Percentiles rank a stretch among this genome's conserved stretches.
phyloP scores from a whole-genome alignment of 2,113 vertebrate species.

The Poeciliopsis turrubarensis region DNA sequence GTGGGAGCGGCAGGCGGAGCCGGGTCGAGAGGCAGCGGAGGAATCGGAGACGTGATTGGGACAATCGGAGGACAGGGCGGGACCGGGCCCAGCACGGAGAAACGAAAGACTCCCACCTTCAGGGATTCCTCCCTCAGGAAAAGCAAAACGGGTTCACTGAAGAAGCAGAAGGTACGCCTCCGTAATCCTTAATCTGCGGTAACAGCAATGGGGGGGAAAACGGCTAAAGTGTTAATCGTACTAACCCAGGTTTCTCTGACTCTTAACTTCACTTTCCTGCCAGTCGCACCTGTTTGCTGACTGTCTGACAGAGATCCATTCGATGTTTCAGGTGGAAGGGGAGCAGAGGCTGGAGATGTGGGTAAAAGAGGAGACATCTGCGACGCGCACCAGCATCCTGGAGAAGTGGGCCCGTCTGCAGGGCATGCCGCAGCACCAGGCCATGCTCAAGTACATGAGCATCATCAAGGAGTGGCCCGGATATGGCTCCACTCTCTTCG shows the following conservation, averaged over 20 bases:
- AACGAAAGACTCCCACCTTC: constrained; percentile 87
- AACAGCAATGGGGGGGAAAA: too few species aligned
- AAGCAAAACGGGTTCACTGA: constrained; percentile 88
- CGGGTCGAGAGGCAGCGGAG: constrained; percentile 73
- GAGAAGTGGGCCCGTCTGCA: constrained; percentile 92
- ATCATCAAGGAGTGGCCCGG: constrained; percentile 92
- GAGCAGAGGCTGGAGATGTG: constrained; percentile 96
- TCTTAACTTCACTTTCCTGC: neutral
- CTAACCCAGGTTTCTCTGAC: too few species aligned
- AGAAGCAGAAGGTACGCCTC: constrained; percentile 87
- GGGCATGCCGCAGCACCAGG: constrained; percentile 89
- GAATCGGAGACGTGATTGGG: constrained; percentile 65
- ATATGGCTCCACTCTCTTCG: constrained; percentile 92
- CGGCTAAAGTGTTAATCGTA: too few species aligned
- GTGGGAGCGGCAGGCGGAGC: constrained; percentile 54
- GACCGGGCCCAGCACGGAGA: constrained; percentile 73
- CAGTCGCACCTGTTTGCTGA: neutral
- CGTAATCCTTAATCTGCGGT: neutral
- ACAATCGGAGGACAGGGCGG: constrained; percentile 52
- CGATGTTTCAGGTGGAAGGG: constrained; percentile 82
- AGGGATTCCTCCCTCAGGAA: constrained; percentile 89
- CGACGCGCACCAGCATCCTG: constrained; percentile 86
- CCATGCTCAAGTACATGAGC: constrained; percentile 93
- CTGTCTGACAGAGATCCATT: neutral
- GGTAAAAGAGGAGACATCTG: constrained; percentile 92